Base-by-base conservation (phyloP, 2,797 vertebrate species). In the Triplophysa yarkandensis region DNA sequence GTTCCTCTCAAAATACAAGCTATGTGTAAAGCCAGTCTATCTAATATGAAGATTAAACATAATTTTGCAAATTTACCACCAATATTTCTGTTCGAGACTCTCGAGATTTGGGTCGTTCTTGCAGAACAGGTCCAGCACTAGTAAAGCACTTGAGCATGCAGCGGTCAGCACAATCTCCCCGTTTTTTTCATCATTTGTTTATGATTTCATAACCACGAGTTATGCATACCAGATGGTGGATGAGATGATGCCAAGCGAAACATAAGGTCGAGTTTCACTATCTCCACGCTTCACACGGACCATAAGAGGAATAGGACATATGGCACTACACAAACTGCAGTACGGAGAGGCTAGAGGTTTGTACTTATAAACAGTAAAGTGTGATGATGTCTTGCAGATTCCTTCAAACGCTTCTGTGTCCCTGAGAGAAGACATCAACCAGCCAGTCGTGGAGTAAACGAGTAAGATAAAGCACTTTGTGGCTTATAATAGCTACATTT, bases 141-240 rank as follows among this genome's bases (percentile, higher is more conserved):
- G 11, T 1, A 68, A 81, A 77, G 36, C 62, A 30, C 80, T 72
- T 30, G 70, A 44, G 73, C 61, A 61, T 69, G 66, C 65, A 34
- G 57, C 78, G 80, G 81, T 87, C 85, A 46, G 85, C 83, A 79
- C 19, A 71, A 73, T 80, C 80, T 83, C 71, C 9, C 76, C 74
- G 64, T n/a, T n/a, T n/a, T n/a, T n/a, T n/a, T n/a, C 76, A 73
- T n/a, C 64, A 69, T 81, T 83, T 85, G 85, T 86, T 87, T 86
- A 79, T 86, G 84, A 85, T 84, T 85, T 87, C 86, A 82, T 85
- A 85, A 86, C 79, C 81, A 48, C 67, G 57, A 76, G 78, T 84
- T 84, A 80, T 82, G 78, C 55, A 68, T 41, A 79, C 83, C 89
- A 90, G 88, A 89, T 88, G 86, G 87, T 65, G 72, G 80, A 21